Evolutionary conservation across 2,888 invertebrate genomes (phyloP), one percentile per base, ranked within the genome.

Genomic region (Argyresthia albistria): DNA sequence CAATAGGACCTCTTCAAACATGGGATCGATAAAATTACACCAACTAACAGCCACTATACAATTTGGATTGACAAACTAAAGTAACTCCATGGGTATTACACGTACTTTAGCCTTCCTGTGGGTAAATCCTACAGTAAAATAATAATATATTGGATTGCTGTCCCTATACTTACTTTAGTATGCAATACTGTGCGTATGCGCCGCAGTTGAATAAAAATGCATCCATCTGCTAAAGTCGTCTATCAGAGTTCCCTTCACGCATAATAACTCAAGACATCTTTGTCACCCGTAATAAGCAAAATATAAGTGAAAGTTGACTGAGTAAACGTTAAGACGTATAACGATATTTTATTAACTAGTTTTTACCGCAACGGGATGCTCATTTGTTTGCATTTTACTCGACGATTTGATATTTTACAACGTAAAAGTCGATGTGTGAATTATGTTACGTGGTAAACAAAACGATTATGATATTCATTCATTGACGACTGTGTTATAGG

Each of bases 231-330:
- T 35, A 47, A 47, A 47, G 47, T 12, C 35, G 35, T 25, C 35
- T 35, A 6, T 25, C 25, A 25, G 25, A 4, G 25, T 25, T 25
- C 25, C 6, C 25, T 25, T 25, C 25, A 25, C 25, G 25, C 25
- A 6, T 6, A 25, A 25, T 25, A 25, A 25, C 25, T 6, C 25
- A 6, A 25, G 25, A 25, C 25, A 25, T 25, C 25, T 25, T 25
- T 25, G 25, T 25, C 25, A 25, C 25, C 8, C 36, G 47, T 47
- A 35, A 48, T 15, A 14, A 25, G 37, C 12, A 48, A 48, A 37
- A 48, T 48, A 48, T 37, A 14, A 48, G 48, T 48, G 48, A 48
- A 48, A 48, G 48, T 48, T 14, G 37, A 48, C 14, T 37, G 37
- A 25, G 25, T 25, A 25, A 25, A 25, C 25, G 6, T 25, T 2